Percentiles rank a stretch among this genome's conserved stretches.
Conservation (phyloP, 2,888 invertebrate species). For the Rhagium mordax region DNA sequence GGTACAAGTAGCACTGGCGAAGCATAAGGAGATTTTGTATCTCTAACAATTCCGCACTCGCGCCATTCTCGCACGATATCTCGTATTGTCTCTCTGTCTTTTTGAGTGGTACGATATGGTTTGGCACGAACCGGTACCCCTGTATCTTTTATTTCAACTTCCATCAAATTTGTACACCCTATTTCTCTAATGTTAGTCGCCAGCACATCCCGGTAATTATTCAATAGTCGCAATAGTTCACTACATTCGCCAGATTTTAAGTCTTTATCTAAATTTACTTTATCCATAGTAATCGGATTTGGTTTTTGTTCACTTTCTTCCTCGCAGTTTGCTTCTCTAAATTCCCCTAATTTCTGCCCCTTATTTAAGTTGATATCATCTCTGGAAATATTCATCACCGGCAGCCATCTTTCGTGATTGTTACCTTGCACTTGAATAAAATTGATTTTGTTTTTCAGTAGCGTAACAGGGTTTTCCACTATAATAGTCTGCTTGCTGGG, state of each 20-base stretch:
- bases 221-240: slow-evolving; percentile 17
- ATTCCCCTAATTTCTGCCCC: background rate
- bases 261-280: background rate
- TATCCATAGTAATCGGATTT: background rate
- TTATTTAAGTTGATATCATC: background rate
- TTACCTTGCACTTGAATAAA: slow-evolving; percentile 10
- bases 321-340: background rate
- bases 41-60: slow-evolving; percentile 36
- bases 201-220: slow-evolving; percentile 36
- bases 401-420: background rate
- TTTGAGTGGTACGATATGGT: slow-evolving; percentile 33
- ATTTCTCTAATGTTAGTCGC: slow-evolving; percentile 35
- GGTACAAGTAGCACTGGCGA: slow-evolving; percentile 44
- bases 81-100: slow-evolving; percentile 36
- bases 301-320: background rate
- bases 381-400: background rate
- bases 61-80: slow-evolving; percentile 42
- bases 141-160: slow-evolving; percentile 37
- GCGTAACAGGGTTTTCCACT: background rate
- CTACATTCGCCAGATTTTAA: background rate
- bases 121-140: slow-evolving; percentile 34
- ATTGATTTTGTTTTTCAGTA: background rate
- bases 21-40: slow-evolving; percentile 44
- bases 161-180: slow-evolving; percentile 36
- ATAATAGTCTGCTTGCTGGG: background rate